A percentile compares a stretch with the other conserved stretches of the same genome.
phyloP scores from a whole-genome alignment of 2,888 invertebrate species.

The Lasioglossum morio region DNA sequence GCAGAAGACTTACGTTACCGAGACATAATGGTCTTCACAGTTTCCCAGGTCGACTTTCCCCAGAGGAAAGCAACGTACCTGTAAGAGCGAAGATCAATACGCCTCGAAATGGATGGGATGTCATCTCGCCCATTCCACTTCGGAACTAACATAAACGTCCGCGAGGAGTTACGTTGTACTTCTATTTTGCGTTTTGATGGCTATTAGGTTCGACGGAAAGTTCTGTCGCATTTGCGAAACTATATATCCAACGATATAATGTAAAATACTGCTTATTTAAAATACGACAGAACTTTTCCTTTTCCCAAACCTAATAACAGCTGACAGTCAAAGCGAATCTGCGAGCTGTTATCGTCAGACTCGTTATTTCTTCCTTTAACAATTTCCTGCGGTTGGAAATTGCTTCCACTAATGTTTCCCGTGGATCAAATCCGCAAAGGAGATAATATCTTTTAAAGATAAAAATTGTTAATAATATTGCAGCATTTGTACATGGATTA shows the following conservation, averaged over 20 bases:
- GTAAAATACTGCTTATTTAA: no score
- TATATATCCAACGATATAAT: no score
- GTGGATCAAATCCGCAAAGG: no score
- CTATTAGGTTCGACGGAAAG: neutral
- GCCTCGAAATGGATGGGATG: neutral
- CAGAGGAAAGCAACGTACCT: slow-evolving; percentile 2
- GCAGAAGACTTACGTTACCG: slow-evolving; percentile 1
- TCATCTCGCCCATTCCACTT: neutral
- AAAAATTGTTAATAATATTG: no score
- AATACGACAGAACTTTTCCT: no score
- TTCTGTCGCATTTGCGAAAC: no score
- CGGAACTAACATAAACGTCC: neutral
- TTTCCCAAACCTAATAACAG: neutral
- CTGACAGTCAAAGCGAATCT: neutral
- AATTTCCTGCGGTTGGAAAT: no score
- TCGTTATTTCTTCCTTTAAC: no score
- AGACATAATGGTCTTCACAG: slow-evolving; percentile 6
- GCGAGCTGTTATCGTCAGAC: neutral
- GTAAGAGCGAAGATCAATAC: slow-evolving; percentile 3
- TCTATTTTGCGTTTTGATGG: neutral
- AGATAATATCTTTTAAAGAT: neutral
- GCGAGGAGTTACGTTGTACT: neutral
- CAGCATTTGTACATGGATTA: no score
- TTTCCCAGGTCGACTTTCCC: slow-evolving; percentile 6
- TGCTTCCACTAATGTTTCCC: no score